These are phyloP conservation scores for Hippocampus comes DNA, from an alignment of 2,113 vertebrate species.

Conservation along the genomic window DNA sequence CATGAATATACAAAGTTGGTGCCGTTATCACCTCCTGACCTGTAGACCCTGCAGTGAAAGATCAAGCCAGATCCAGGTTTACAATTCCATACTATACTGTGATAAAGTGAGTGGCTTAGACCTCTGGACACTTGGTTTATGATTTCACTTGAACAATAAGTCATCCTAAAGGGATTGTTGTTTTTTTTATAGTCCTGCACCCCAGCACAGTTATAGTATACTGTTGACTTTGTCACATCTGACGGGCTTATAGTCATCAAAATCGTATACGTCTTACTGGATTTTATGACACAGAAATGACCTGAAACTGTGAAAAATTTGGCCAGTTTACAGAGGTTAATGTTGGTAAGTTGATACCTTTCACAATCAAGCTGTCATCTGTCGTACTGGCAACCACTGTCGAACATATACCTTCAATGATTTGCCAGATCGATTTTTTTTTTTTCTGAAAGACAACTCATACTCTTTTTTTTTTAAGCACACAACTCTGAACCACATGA, in stretches of 20 bases:
- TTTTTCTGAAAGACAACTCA: neutral
- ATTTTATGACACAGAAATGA: slow-evolving; percentile 3
- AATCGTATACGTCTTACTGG: neutral
- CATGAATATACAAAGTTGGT: neutral
- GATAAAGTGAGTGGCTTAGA: neutral
- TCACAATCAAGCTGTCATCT: neutral
- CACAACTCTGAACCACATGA: neutral
- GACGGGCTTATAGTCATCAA: neutral
- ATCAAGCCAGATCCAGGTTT: neutral
- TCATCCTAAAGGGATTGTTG: slow-evolving; percentile 4
- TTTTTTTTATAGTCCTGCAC: neutral
- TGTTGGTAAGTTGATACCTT: neutral
- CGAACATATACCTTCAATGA: slow-evolving; percentile 1
- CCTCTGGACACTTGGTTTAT: slow-evolving; percentile 1
- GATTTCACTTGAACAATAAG: slow-evolving; percentile 3
- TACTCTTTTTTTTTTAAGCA: neutral
- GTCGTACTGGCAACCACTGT: neutral
- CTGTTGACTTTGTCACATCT: neutral
- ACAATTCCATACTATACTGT: neutral
- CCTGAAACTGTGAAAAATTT: neutral
- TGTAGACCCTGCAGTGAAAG: neutral
- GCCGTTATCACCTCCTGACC: neutral
- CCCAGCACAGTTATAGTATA: neutral
- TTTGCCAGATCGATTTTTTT: neutral
- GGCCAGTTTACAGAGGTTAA: neutral